Evolutionary conservation across 2,797 vertebrate species (phyloP), one percentile per base, ranked within the genome.

Genomic region (Antennarius maculatus): DNA sequence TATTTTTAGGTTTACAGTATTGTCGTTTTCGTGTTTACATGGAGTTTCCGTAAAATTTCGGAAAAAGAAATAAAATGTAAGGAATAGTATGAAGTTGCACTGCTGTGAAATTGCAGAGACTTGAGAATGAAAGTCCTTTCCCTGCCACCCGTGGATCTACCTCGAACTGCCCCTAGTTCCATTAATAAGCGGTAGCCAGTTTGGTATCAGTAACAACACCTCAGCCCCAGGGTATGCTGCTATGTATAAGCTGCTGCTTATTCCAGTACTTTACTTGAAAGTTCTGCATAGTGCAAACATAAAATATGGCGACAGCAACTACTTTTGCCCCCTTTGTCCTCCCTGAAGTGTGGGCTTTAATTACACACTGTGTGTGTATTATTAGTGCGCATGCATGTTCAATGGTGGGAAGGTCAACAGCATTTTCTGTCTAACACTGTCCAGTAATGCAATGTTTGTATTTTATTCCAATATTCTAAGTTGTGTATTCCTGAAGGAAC

Each of bases 131-230:
- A 23, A 23, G 67, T 39, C 45, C 11, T 16, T 72, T 68, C 42
- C 50, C 77, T 81, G 75, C 67, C 72, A 64, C 72, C 56, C 56
- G 58, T 28, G 29, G 54, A 63, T 61, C 54, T 34, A 46, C 48
- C 48, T 47, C 55, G 74, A 84, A 55, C 66, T 74, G 66, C 61
- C 55, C 61, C 74, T 77, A 50, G 78, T 84, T 69, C 85, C 88
- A 82, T 89, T 88, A 89, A 79, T 89, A 82, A 88, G 59, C 83
- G 47, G 50, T 3, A 65, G 68, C 57, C 74, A 77, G 64, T 57
- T 71, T 13, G 42, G 79, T 90, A 82, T 91, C 87, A 83, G 88
- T 91, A 81, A 86, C 84, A 82, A 84, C 85, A 88, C 88, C 79
- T 87, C 79, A 87, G 83, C 82, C 66, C 57, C 23, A 17, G 66